Evolutionary conservation across 2,113 vertebrate genomes (phyloP).

Genomic region (Pampusana beccarii): DNA sequence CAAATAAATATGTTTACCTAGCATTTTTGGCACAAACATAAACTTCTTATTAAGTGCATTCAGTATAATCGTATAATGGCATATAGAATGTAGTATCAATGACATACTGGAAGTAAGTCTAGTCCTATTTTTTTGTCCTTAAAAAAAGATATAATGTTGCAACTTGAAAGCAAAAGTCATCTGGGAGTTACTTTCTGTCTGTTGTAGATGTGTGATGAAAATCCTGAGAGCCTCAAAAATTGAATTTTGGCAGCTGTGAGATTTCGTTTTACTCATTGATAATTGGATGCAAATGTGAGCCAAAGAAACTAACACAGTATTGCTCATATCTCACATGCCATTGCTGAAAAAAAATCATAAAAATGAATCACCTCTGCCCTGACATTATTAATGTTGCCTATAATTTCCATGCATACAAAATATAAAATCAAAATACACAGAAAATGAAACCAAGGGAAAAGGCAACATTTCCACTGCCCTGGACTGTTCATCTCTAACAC

Average conservation of each 20-base stretch:
- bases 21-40: background rate
- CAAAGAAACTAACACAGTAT: background rate
- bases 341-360: background rate
- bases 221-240: background rate
- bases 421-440: background rate
- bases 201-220: background rate
- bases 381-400: background rate
- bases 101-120: background rate
- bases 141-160: background rate
- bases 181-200: background rate
- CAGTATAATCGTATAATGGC: conserved; percentile 11
- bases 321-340: background rate
- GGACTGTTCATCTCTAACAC: background rate
- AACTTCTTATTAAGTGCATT: conserved; percentile 14
- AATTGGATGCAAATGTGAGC: background rate
- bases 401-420: background rate
- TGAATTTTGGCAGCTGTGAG: background rate
- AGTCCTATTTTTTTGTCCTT: background rate
- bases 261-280: conserved; percentile 7
- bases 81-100: background rate
- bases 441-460: background rate
- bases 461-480: background rate
- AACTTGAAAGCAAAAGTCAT: conserved; percentile 4
- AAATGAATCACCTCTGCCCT: conserved; percentile 29
- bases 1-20: conserved; percentile 16